Base-by-base conservation (phyloP, 2,888 invertebrate species). In the Hylaea fasciaria region DNA sequence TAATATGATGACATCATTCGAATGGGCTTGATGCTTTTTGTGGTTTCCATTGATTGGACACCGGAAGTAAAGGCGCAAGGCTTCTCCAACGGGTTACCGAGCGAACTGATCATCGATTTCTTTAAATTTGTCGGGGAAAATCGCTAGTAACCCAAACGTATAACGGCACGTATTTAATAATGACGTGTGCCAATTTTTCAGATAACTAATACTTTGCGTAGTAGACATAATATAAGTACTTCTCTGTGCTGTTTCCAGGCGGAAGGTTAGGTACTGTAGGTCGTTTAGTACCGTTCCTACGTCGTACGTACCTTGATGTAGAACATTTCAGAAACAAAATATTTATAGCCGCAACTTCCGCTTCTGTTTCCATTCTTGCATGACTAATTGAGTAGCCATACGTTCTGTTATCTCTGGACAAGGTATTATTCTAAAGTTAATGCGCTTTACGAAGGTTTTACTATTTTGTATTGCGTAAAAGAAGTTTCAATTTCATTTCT, bases 271-370 rank as follows among this genome's bases (percentile, higher is more conserved):
- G 2, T 2, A 22, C 22, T 22, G 22, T 22, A 22, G 22, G 22
- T 22, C 2, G 3, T 22, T 3, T 22, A 22, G 22, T 22, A 22
- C 3, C 22, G 22, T 22, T 22, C 22, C 22, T 22, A 22, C 5
- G 22, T 5, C 22, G 3, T 22, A 22, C 22, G 3, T 22, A 22
- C 22, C 22, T 28, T 22, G 22, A 11, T 22, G 44, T 7, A n/a
- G 12, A 53, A 47, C 52, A 57, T 40, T 56, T 45, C 50, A 48
- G 44, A 44, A 54, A 59, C 43, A 62, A 65, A 68, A 64, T 56
- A 68, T 62, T 66, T 64, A 60, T 65, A 64, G 68, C 32, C 11
- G 14, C 52, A 28, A 17, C 56, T 60, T 62, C 64, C 60, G 62
- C 47, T 53, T 48, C 54, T 57, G 49, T 37, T 61, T 62, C 46